phyloP scores from a whole-genome alignment of 2,797 vertebrate genomes.

The Mus caroli region DNA sequence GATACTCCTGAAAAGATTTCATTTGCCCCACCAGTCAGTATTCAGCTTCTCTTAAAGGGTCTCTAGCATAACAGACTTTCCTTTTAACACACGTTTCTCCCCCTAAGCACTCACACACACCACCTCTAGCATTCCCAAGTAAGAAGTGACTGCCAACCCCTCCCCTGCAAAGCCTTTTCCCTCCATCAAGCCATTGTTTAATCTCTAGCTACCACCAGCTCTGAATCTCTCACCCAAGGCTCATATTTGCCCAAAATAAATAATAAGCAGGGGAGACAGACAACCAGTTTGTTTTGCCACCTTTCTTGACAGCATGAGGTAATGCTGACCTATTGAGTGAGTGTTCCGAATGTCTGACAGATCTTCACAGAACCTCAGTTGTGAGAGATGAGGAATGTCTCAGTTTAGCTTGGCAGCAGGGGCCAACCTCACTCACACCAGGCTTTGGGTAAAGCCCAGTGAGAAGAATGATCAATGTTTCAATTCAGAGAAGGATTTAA shows the following conservation, averaged over 20 bases:
- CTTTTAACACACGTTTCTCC: slow-evolving; percentile 86
- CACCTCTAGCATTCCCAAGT: slow-evolving; percentile 69
- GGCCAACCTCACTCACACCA: slow-evolving; percentile 80
- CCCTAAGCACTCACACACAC: slow-evolving; percentile 59
- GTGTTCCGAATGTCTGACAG: slow-evolving; percentile 82
- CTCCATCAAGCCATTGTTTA: slow-evolving; percentile 77
- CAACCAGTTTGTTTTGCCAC: slow-evolving; percentile 84
- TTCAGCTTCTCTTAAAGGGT: slow-evolving; percentile 86
- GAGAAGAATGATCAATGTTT: slow-evolving; percentile 87
- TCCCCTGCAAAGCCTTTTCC: slow-evolving; percentile 38
- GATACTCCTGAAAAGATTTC: slow-evolving; percentile 86
- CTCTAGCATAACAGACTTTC: slow-evolving; percentile 85
- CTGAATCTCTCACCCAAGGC: slow-evolving; percentile 68
- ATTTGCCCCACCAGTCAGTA: slow-evolving; percentile 89
- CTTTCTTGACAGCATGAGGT: slow-evolving; percentile 87
- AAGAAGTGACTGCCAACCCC: slow-evolving; percentile 50
- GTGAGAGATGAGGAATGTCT: slow-evolving; percentile 83
- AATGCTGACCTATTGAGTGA: slow-evolving; percentile 87
- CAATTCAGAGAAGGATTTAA: slow-evolving; percentile 84
- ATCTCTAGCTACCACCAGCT: slow-evolving; percentile 86
- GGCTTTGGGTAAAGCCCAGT: slow-evolving; percentile 83
- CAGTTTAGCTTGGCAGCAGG: slow-evolving; percentile 72
- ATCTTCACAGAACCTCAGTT: slow-evolving; percentile 84
- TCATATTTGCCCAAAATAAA: slow-evolving; percentile 86
- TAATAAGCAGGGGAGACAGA: slow-evolving; percentile 85